Evolutionary conservation across 2,888 invertebrate species (phyloP).

Genomic region (Acanthococcus lagerstroemiae): DNA sequence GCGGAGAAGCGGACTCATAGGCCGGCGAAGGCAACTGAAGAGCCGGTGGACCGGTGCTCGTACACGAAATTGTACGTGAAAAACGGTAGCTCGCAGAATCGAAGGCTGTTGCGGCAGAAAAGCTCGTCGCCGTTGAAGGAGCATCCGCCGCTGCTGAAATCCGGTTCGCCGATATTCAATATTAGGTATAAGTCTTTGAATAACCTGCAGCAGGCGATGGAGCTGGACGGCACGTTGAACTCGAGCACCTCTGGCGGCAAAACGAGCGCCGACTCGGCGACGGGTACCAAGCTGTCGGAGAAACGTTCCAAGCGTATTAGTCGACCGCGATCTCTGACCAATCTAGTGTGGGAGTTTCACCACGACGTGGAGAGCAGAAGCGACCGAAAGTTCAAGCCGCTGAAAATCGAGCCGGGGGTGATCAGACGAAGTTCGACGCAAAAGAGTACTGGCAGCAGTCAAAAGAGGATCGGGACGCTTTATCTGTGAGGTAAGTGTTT

Average conservation of each 20-base stretch:
- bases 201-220: conserved; percentile 59
- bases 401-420: conserved; percentile 46
- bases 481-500: conserved; percentile 44
- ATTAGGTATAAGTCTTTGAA: conserved; percentile 57
- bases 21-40: conserved; percentile 49
- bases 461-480: conserved; percentile 50
- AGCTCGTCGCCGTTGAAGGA: conserved; percentile 63
- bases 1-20: conserved; percentile 63
- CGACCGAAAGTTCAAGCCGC: conserved; percentile 46
- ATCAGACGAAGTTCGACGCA: conserved; percentile 45
- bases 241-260: conserved; percentile 81
- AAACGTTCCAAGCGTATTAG: conserved; percentile 66
- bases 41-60: conserved; percentile 45
- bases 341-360: conserved; percentile 66
- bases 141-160: conserved; percentile 55
- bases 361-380: conserved; percentile 39
- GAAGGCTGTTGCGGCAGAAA: conserved; percentile 58
- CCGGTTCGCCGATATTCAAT: conserved; percentile 65
- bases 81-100: conserved; percentile 57
- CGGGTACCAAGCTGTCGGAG: conserved; percentile 67
- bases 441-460: conserved; percentile 47
- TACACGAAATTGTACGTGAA: conserved; percentile 64
- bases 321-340: conserved; percentile 74
- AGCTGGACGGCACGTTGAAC: conserved; percentile 70
- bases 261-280: conserved; percentile 72